phyloP scores from a whole-genome alignment of 30 jellyfish, hydroid and myxozoan species.

The Turritopsis rubra region DNA sequence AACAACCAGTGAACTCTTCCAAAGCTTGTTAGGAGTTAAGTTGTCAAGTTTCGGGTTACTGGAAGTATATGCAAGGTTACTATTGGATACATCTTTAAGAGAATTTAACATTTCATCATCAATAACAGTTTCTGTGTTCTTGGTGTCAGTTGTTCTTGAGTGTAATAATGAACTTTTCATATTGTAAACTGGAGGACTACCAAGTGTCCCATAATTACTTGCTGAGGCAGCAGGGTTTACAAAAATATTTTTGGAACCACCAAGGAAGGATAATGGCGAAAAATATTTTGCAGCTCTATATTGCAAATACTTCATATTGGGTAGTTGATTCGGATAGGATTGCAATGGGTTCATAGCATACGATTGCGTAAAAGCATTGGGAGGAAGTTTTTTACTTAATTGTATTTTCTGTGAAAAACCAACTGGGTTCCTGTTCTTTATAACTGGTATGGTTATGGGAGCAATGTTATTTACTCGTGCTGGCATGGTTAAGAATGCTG shows the following conservation, averaged over 20 bases:
- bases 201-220: constrained; percentile 16
- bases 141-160: constrained; percentile 14
- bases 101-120: constrained; percentile 20
- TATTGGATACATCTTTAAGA: constrained; percentile 11
- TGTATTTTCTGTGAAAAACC: neutral
- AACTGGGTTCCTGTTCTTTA: neutral
- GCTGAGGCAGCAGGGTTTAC: neutral
- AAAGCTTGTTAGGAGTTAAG: constrained; percentile 17
- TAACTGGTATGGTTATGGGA: neutral
- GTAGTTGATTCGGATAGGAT: neutral
- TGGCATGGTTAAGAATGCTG: neutral
- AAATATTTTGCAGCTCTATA: neutral
- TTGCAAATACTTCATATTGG: neutral
- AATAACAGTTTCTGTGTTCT: neutral
- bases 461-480: neutral
- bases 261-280: neutral
- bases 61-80: constrained; percentile 4
- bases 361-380: neutral
- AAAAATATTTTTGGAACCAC: neutral
- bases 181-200: constrained; percentile 33
- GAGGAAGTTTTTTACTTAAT: neutral
- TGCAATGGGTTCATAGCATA: neutral
- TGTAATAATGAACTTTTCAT: neutral
- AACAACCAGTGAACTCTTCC: constrained; percentile 21
- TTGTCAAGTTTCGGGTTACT: constrained; percentile 4